Conservation (phyloP, 2,113 vertebrate genomes). For the Ochotona princeps region DNA sequence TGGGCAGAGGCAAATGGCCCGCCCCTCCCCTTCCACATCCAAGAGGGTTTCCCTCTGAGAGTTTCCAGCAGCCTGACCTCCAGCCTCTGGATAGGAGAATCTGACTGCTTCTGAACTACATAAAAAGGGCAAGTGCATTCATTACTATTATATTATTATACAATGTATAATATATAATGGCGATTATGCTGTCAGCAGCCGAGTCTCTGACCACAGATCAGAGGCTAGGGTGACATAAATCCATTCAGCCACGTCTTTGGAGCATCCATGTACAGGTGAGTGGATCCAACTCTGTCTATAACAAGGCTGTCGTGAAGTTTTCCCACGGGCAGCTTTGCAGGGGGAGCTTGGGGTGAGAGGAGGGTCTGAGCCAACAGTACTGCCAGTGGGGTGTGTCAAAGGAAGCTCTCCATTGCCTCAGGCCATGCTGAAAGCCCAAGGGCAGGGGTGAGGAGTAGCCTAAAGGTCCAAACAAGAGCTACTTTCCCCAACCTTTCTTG, state of each 20-base stretch:
- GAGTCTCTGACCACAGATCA: slow-evolving; percentile 75
- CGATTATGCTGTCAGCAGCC: slow-evolving; percentile 74
- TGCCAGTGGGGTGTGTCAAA: not conserved
- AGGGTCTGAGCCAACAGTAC: not conserved
- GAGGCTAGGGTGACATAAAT: slow-evolving; percentile 75
- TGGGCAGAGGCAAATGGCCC: not conserved
- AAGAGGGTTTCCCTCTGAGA: slow-evolving; percentile 52
- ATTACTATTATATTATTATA: slow-evolving; percentile 79
- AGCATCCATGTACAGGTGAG: slow-evolving; percentile 52
- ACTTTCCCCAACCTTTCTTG: not conserved
- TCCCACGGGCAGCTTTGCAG: not conserved
- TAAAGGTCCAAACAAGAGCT: not conserved
- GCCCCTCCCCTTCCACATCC: not conserved
- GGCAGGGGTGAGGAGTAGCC: not conserved
- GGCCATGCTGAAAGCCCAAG: slow-evolving; percentile 22
- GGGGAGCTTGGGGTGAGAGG: not conserved
- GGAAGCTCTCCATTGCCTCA: not conserved
- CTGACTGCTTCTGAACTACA: slow-evolving; percentile 62
- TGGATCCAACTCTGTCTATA: not conserved
- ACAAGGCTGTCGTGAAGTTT: not conserved
- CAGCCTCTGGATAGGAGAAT: slow-evolving; percentile 60
- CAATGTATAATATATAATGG: slow-evolving; percentile 77
- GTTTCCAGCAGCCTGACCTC: slow-evolving; percentile 69
- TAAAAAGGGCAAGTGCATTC: slow-evolving; percentile 79
- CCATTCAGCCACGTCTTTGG: slow-evolving; percentile 56